These are phyloP conservation scores for Paraescarpia echinospica DNA, from an alignment of 1,140 invertebrate species.

Conservation along the genomic window DNA sequence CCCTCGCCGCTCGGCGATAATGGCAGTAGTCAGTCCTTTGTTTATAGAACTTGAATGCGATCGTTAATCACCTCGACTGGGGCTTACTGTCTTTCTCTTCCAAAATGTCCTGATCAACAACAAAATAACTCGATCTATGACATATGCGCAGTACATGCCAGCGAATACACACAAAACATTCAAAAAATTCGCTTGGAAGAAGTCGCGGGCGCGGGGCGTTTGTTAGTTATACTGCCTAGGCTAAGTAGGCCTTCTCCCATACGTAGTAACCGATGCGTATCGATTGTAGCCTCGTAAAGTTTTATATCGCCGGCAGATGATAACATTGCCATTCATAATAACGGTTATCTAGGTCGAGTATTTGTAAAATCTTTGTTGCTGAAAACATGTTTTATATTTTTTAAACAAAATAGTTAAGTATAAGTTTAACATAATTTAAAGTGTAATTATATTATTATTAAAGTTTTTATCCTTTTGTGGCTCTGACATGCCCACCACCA, in stretches of 20 bases:
- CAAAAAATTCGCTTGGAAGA: background rate
- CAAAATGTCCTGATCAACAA: background rate
- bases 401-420: background rate
- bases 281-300: background rate
- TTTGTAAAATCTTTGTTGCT: background rate
- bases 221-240: too few species aligned
- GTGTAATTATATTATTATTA: background rate
- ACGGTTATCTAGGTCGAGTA: background rate
- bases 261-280: background rate
- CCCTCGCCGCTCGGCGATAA: background rate
- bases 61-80: background rate
- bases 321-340: background rate
- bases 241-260: background rate
- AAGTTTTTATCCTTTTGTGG: too few species aligned
- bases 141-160: background rate
- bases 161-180: background rate
- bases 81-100: background rate
- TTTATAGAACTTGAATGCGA: constrained; percentile 1
- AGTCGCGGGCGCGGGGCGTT: background rate
- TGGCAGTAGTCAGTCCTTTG: background rate
- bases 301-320: background rate
- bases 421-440: background rate
- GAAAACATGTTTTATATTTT: background rate
- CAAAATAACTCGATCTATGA: background rate
- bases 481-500: too few species aligned